Evolutionary conservation across 2,888 invertebrate genomes (phyloP).

Genomic region (Chirona hameri): DNA sequence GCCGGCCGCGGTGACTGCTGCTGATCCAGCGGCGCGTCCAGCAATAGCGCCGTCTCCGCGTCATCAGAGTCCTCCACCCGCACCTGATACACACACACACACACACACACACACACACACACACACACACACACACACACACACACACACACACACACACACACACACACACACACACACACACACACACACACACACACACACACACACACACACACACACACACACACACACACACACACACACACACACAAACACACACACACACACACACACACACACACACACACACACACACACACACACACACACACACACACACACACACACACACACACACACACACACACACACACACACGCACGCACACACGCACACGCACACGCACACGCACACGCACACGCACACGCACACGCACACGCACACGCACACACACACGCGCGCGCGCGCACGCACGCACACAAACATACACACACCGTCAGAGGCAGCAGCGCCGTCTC

Average conservation of each 20-base stretch:
- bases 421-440: neutral
- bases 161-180: neutral
- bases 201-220: neutral
- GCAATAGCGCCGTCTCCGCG: neutral
- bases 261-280: neutral
- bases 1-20: neutral
- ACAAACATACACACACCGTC: neutral
- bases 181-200: neutral
- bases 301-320: neutral
- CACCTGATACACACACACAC: neutral
- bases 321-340: neutral
- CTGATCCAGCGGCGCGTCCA: constrained; percentile 1
- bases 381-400: neutral
- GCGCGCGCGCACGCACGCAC: no score
- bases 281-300: neutral
- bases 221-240: neutral
- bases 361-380: neutral
- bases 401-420: neutral
- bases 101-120: no score
- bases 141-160: no score
- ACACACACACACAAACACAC: neutral
- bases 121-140: no score
- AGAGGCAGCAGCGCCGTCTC: neutral
- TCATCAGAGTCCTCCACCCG: neutral
- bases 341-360: neutral